These are phyloP conservation scores for Prunella strophiata DNA, from an alignment of 2,797 vertebrate genomes.

Conservation along the genomic window DNA sequence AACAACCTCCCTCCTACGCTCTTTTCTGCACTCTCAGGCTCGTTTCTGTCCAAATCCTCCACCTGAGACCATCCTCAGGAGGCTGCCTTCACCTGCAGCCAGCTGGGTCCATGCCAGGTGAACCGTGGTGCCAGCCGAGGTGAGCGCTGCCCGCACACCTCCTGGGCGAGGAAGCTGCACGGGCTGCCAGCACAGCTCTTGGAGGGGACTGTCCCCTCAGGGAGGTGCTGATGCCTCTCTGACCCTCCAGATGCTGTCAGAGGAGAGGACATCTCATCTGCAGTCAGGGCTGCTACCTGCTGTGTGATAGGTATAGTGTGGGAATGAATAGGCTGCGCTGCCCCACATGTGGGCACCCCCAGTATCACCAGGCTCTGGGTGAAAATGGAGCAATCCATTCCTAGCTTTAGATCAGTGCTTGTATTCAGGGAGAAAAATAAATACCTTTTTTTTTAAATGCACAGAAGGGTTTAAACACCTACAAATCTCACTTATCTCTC, in stretches of 20 bases:
- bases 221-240: neutral
- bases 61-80: slow-evolving; percentile 9
- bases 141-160: accelerated
- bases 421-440: neutral
- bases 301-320: neutral
- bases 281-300: neutral
- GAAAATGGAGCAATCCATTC: neutral
- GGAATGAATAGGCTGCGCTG: accelerated
- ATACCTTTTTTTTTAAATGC: too few species aligned
- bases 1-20: neutral
- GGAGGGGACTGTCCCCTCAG: neutral
- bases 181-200: neutral
- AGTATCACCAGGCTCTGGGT: accelerated
- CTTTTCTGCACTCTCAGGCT: neutral
- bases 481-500: neutral
- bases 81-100: neutral
- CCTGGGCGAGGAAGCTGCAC: neutral
- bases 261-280: neutral
- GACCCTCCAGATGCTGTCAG: neutral
- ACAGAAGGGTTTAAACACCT: neutral
- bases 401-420: neutral
- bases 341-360: accelerated
- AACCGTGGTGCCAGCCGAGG: neutral
- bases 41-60: neutral
- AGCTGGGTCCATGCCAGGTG: neutral